Evolutionary conservation across 2,888 invertebrate species (phyloP).

Genomic region (Diarsia dahlii): DNA sequence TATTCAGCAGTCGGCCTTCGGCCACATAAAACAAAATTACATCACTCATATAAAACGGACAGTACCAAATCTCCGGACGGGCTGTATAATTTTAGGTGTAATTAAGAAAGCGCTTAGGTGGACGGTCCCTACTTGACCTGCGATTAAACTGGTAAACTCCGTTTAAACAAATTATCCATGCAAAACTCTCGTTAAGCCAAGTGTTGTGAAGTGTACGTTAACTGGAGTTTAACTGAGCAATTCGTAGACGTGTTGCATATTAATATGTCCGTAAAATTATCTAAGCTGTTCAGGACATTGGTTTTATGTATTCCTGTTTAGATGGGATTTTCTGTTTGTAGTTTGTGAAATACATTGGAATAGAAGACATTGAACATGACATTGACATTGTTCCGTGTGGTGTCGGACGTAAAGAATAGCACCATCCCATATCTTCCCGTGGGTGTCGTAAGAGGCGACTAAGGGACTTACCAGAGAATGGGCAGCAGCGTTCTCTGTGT

Average conservation of each 20-base stretch:
- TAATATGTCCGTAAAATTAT: conserved; percentile 76
- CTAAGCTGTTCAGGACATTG: conserved; percentile 72
- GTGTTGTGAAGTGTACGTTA: conserved; percentile 69
- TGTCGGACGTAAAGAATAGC: too few species aligned
- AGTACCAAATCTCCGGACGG: conserved; percentile 66
- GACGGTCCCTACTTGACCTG: conserved; percentile 78
- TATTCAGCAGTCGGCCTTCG: too few species aligned
- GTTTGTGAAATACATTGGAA: conserved; percentile 20
- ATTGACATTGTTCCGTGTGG: too few species aligned
- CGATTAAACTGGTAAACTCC: conserved; percentile 81
- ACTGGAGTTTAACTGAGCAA: conserved; percentile 74
- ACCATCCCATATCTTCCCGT: too few species aligned
- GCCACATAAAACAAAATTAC: conserved; percentile 28
- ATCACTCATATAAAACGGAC: conserved; percentile 45
- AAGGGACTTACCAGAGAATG: too few species aligned
- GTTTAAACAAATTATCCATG: conserved; percentile 84
- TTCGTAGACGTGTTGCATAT: conserved; percentile 78
- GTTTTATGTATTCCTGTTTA: conserved; percentile 68
- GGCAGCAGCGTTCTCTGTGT: too few species aligned
- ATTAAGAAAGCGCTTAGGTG: conserved; percentile 81
- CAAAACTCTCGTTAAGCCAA: conserved; percentile 75
- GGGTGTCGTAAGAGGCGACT: too few species aligned
- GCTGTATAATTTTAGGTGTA: conserved; percentile 80
- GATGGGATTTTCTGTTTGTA: conserved; percentile 27
- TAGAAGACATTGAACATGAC: not conserved